These are phyloP conservation scores for Caenorhabditis sp. DNA, from an alignment of 2,888 invertebrate genomes.

Conservation along the genomic window DNA sequence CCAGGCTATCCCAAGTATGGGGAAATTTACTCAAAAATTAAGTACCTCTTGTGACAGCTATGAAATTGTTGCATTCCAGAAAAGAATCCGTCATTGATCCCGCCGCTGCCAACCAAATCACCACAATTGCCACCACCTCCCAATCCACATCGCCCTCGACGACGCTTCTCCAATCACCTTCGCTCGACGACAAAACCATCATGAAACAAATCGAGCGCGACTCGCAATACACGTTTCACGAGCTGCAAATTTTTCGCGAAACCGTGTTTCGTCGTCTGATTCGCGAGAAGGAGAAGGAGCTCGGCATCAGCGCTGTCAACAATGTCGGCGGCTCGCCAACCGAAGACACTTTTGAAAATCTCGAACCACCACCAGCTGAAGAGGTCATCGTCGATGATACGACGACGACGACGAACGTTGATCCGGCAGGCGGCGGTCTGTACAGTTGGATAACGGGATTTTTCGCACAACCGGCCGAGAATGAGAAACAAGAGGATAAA, in stretches of 20 bases:
- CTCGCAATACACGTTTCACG: constrained; percentile 62
- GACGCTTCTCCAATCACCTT: neutral
- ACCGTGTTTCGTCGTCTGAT: constrained; percentile 61
- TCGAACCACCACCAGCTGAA: constrained; percentile 23
- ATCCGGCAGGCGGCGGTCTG: constrained; percentile 47
- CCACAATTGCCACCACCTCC: neutral
- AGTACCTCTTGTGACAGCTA: too few species aligned
- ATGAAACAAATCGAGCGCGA: constrained; percentile 80
- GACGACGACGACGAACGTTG: constrained; percentile 6
- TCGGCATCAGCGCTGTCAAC: constrained; percentile 22
- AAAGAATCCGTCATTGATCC: constrained; percentile 19
- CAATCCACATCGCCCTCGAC: neutral
- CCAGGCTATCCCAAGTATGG: too few species aligned
- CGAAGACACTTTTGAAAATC: constrained; percentile 37
- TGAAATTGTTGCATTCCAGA: neutral
- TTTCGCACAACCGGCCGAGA: constrained; percentile 41
- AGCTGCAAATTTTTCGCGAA: constrained; percentile 65
- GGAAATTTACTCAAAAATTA: too few species aligned
- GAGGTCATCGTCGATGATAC: constrained; percentile 6
- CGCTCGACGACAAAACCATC: constrained; percentile 52
- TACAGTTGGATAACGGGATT: constrained; percentile 65
- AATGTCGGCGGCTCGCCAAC: constrained; percentile 1
- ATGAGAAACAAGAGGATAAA: constrained; percentile 32
- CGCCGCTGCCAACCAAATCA: neutral
- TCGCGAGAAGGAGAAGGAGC: constrained; percentile 46